Evolutionary conservation across 2,888 invertebrate genomes (phyloP), one percentile per base, ranked within the genome.

Genomic region (Tetanocera ferruginea): DNA sequence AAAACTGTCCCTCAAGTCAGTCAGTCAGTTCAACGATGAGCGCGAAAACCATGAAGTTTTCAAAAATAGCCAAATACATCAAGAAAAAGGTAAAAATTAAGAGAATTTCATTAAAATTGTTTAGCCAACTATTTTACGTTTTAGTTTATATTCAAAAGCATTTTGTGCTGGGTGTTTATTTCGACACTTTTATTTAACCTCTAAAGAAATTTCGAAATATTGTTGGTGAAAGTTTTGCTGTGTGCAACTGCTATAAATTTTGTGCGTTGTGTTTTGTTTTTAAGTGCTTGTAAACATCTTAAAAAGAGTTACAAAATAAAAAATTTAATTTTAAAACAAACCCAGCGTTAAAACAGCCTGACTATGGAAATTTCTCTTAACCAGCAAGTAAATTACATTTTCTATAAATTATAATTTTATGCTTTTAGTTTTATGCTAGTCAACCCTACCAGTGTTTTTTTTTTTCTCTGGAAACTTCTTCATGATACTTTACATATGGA

Each of bases 1-100:
- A 25, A 28, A 64, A 64, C 4, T 34, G 8, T 64, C 64, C 28
- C 8, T 31, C 28, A 25, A 11, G 19, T 2, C 8, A 19, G 55
- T 19, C 19, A 6, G 49, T 9, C 6, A 49, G 49, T 19, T 19
- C 79, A 14, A 62, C 79, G 31, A 87, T 89, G 87, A 87, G 85
- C 82, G 87, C 87, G 81, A 89, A 90, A 83, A 83, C 86, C 79
- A 87, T 88, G 77, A 88, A 87, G 84, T 80, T 89, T 78, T 84
- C 88, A 71, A 89, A 87, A 87, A 86, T 89, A 82, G 89, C 90
- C 77, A 89, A 87, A 87, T 90, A 86, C 79, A 88, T 90, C 77
- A 89, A 89, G 82, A 88, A 88, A 81, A 90, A 89, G 90, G 90
- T 90, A 89, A 88, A 66, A 66, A 74, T 34, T 28, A 17, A 14